phyloP scores from a whole-genome alignment of 1,140 invertebrate genomes.

The Carposina sasakii region DNA sequence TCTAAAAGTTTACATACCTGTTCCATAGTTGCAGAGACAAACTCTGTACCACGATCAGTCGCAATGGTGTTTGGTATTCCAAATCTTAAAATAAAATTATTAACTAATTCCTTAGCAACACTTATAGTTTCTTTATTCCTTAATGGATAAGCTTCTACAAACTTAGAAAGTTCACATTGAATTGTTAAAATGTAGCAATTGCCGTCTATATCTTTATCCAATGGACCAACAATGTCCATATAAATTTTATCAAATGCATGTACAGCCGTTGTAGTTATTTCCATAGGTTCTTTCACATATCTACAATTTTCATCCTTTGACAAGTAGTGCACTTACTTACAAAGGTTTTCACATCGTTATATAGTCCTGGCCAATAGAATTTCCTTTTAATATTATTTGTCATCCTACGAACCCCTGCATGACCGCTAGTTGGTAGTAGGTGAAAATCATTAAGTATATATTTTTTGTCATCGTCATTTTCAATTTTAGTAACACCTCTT shows the following conservation, averaged over 20 bases:
- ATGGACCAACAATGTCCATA: slow-evolving; percentile 17
- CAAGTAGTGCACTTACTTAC: background rate
- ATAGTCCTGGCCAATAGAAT: background rate
- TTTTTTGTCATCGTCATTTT: slow-evolving; percentile 1
- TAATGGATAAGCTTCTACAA: slow-evolving; percentile 4
- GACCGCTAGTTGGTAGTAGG: background rate
- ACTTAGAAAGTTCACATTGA: slow-evolving; percentile 8
- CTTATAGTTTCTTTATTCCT: background rate
- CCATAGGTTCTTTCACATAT: slow-evolving; percentile 11
- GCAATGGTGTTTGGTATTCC: slow-evolving; percentile 5
- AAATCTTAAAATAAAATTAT: slow-evolving; percentile 7
- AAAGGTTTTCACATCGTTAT: background rate
- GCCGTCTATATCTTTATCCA: background rate
- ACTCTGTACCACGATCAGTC: slow-evolving; percentile 9
- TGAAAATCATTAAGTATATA: background rate
- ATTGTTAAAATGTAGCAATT: slow-evolving; percentile 4
- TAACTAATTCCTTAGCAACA: slow-evolving; percentile 1
- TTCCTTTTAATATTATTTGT: background rate
- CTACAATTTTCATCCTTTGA: background rate
- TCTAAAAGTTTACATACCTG: slow-evolving; percentile 11
- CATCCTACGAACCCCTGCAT: background rate
- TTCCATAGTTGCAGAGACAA: slow-evolving; percentile 7
- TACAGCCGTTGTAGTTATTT: slow-evolving; percentile 11
- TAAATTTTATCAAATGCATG: slow-evolving; percentile 19
- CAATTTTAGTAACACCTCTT: background rate